phyloP scores from a whole-genome alignment of 2,888 invertebrate species.

The Metalampra italica region DNA sequence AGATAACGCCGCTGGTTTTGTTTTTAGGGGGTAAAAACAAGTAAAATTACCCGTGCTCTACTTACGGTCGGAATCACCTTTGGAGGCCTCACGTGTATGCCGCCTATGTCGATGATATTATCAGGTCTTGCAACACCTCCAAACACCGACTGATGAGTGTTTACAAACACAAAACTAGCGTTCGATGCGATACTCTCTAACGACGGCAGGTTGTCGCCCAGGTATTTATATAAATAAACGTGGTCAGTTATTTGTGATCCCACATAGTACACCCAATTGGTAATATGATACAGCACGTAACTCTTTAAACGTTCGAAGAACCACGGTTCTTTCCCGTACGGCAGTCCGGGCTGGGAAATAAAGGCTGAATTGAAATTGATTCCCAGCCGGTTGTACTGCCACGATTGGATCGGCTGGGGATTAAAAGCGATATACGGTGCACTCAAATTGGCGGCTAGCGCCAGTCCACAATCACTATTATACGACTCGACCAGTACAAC shows the following conservation, averaged over 20 bases:
- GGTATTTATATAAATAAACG: conserved; percentile 62
- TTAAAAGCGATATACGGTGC: conserved; percentile 81
- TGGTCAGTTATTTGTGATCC: conserved; percentile 67
- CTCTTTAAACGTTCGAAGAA: conserved; percentile 65
- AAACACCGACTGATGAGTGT: conserved; percentile 81
- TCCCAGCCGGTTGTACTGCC: conserved; percentile 71
- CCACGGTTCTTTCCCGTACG: conserved; percentile 68
- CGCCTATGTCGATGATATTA: conserved; percentile 82
- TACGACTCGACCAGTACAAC: conserved; percentile 85
- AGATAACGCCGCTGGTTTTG: too few species aligned
- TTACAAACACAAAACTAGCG: conserved; percentile 79
- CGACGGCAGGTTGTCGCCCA: conserved; percentile 75
- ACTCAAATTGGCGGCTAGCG: conserved; percentile 81
- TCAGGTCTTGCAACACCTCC: conserved; percentile 78
- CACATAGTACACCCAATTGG: conserved; percentile 70
- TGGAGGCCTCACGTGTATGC: conserved; percentile 76
- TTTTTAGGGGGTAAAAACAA: too few species aligned
- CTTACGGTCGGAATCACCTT: conserved; percentile 73
- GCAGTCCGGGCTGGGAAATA: conserved; percentile 58
- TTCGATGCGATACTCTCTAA: conserved; percentile 77
- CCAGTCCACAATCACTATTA: conserved; percentile 85
- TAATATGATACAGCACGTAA: conserved; percentile 57
- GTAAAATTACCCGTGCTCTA: conserved; percentile 10
- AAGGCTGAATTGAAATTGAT: conserved; percentile 74
- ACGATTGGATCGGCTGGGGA: conserved; percentile 74